Evolutionary conservation across 2,797 vertebrate species (phyloP).

Genomic region (Helostoma temminkii): DNA sequence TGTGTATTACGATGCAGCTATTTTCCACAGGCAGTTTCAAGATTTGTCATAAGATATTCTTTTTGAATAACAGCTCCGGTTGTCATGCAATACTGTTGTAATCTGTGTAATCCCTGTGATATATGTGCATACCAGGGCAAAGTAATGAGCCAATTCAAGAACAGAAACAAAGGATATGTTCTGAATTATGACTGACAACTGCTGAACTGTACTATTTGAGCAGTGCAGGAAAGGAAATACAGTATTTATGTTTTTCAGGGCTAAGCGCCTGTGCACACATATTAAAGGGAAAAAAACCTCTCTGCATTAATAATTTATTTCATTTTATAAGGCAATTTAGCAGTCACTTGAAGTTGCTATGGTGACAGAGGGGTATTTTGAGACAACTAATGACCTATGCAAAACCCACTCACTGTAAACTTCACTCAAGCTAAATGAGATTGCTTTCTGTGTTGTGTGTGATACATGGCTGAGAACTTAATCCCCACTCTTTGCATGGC

Average conservation of each 20-base stretch:
- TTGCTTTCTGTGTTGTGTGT: slow-evolving; percentile 75
- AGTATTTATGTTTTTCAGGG: slow-evolving; percentile 58
- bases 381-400: slow-evolving; percentile 84
- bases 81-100: slow-evolving; percentile 45
- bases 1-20: slow-evolving; percentile 40
- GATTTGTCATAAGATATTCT: slow-evolving; percentile 35
- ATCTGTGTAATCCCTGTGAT: slow-evolving; percentile 55
- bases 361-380: slow-evolving; percentile 81
- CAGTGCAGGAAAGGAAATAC: slow-evolving; percentile 36
- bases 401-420: slow-evolving; percentile 84
- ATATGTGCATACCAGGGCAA: slow-evolving; percentile 38
- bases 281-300: slow-evolving; percentile 55
- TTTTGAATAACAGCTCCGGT: slow-evolving; percentile 34
- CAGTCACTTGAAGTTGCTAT: slow-evolving; percentile 83
- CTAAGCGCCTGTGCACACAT: slow-evolving; percentile 54
- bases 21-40: slow-evolving; percentile 30
- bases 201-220: slow-evolving; percentile 62
- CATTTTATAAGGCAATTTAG: slow-evolving; percentile 80
- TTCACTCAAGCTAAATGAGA: slow-evolving; percentile 80
- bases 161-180: slow-evolving; percentile 31
- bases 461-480: slow-evolving; percentile 79
- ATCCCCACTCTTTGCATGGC: slow-evolving; percentile 72
- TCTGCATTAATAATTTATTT: slow-evolving; percentile 81
- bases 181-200: slow-evolving; percentile 62
- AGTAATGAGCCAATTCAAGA: slow-evolving; percentile 33